Evolutionary conservation across 2,113 vertebrate genomes (phyloP).

Genomic region (Indicator maculatus): DNA sequence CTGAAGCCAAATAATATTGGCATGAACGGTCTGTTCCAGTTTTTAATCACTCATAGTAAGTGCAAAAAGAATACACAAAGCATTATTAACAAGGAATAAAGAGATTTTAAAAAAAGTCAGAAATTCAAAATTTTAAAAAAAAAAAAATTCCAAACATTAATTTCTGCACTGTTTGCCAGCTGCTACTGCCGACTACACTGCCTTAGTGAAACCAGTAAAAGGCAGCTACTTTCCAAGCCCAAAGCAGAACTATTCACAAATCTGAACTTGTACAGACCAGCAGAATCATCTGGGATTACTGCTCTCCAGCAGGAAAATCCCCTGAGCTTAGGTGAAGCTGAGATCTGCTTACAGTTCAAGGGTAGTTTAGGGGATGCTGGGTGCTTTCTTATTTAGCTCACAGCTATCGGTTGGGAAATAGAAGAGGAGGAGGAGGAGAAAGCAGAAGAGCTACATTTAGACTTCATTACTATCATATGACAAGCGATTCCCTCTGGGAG

Average conservation of each 20-base stretch:
- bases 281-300: slow-evolving; percentile 1
- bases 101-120: fast-evolving
- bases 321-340: neutral
- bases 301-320: slow-evolving; percentile 24
- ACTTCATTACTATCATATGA: neutral
- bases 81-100: neutral
- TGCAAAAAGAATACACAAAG: neutral
- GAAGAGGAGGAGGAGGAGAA: neutral
- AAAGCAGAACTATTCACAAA: neutral
- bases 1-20: neutral
- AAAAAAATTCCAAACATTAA: neutral
- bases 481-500: neutral
- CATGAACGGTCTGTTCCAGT: neutral
- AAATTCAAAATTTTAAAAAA: fast-evolving
- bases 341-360: neutral
- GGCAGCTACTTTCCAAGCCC: neutral
- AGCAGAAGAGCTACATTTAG: neutral
- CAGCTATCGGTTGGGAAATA: neutral
- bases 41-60: neutral
- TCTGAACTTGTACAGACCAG: neutral
- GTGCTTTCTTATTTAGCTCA: neutral
- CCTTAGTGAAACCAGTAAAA: neutral
- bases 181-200: neutral
- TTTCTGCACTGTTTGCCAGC: neutral
- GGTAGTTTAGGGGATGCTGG: neutral